Conservation (phyloP, 1,140 invertebrate species). For the Parasteatoda tepidariorum region DNA sequence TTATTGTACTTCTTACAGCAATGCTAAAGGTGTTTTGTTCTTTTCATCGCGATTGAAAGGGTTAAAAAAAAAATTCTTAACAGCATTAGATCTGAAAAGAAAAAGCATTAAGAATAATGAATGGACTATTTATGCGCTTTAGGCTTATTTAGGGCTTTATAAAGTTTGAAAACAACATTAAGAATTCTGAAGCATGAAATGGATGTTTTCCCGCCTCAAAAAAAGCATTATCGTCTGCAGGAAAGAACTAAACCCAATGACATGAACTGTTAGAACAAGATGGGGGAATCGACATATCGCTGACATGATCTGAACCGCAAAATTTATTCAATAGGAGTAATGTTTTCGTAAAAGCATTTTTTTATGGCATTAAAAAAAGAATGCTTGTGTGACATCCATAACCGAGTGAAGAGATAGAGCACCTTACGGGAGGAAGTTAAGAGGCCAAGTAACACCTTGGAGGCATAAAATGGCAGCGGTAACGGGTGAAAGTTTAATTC, state of each 20-base stretch:
- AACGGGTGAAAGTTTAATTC: constrained; percentile 50
- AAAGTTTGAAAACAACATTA: neutral
- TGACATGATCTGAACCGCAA: neutral
- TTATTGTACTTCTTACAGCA: too few species aligned
- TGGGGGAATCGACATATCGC: neutral
- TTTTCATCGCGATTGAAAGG: neutral
- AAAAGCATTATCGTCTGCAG: neutral
- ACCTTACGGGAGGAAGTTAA: neutral
- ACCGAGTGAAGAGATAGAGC: neutral
- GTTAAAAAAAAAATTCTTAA: neutral
- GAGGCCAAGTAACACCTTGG: neutral
- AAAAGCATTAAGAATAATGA: neutral
- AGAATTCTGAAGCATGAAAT: neutral
- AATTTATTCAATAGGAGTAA: neutral
- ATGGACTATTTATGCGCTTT: neutral
- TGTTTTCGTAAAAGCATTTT: neutral
- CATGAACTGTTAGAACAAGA: neutral
- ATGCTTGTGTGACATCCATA: neutral
- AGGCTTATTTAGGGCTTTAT: neutral
- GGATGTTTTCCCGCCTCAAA: neutral
- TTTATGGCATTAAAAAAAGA: neutral
- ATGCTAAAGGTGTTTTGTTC: neutral
- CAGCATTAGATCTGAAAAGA: neutral
- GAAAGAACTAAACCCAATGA: constrained; percentile 12
- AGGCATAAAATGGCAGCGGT: constrained; percentile 3